A percentile compares a stretch with the other conserved stretches of the same genome.
Conservation (phyloP, 2,888 invertebrate genomes). For the Brachynemurus nebulosus region DNA sequence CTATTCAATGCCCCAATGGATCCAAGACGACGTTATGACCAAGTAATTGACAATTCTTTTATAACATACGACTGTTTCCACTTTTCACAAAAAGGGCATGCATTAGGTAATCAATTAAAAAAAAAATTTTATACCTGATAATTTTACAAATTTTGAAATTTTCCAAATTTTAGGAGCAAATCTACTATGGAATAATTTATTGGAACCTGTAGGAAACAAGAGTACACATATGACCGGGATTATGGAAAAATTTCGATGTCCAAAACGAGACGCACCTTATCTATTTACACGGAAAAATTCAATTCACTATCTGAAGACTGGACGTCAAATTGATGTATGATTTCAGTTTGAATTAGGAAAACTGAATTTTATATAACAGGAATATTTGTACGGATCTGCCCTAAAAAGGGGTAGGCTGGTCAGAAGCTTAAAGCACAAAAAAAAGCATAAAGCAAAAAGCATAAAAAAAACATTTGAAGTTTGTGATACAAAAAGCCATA, state of each 20-base stretch:
- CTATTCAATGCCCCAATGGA: slow-evolving; percentile 48
- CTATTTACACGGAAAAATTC: slow-evolving; percentile 50
- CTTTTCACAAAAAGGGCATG: slow-evolving; percentile 69
- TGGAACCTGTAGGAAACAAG: slow-evolving; percentile 55
- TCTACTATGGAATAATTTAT: slow-evolving; percentile 56
- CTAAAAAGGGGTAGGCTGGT: no score
- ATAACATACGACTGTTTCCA: slow-evolving; percentile 67
- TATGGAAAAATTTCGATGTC: slow-evolving; percentile 47
- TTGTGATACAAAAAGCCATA: no score
- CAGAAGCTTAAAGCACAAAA: no score
- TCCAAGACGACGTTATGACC: slow-evolving; percentile 28
- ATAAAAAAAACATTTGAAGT: no score
- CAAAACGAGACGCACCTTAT: slow-evolving; percentile 41
- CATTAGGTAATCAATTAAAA: slow-evolving; percentile 52
- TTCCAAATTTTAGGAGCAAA: slow-evolving; percentile 43
- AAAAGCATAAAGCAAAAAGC: no score
- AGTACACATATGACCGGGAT: slow-evolving; percentile 40
- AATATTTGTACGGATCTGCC: neutral
- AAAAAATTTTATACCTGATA: no score
- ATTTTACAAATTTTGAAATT: neutral
- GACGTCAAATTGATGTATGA: slow-evolving; percentile 30
- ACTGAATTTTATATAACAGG: neutral
- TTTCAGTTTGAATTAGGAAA: no score
- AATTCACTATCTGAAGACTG: slow-evolving; percentile 29
- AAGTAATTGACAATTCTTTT: slow-evolving; percentile 52